Base-by-base conservation (phyloP, 2,797 vertebrate genomes). In the Acanthis flammea region DNA sequence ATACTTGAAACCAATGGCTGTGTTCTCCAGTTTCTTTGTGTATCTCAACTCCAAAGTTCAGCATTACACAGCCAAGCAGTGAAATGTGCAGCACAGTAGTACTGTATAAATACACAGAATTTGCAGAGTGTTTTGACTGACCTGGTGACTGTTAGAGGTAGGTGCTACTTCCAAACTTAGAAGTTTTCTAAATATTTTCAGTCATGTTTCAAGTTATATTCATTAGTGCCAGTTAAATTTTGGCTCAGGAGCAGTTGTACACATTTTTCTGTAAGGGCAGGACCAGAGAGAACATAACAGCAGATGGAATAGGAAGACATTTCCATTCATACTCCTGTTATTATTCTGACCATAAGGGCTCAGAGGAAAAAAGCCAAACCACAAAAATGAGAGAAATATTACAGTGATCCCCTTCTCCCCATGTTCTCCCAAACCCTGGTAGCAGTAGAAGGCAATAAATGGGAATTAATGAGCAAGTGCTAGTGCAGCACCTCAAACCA, bases 181-280 rank as follows among this genome's bases (percentile, higher is more conserved):
- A 90, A 75, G 80, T 86, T 86, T n/a, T 45, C 93, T 85, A 71
- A 78, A 80, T 88, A 92, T 82, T 88, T 92, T 85, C 81, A 39
- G 4, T 89, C 66, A 33, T 54, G 45, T 33, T 82, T 21, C 24
- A 90, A 92, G 74, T 85, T 91, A 31, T 15, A n/a, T 10, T 75
- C 65, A 68, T 82, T 47, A 91, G 23, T 68, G 57, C 67, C 90
- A 82, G 60, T 67, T 82, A 47, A 45, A 75, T 86, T 91, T 21
- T 92, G 89, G 84, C 92, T 95, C 30, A 24, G 66, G 31, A 74
- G 67, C 78, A 83, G 35, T 4, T 61, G 68, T 19, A 68, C 54
- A 12, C 21, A 9, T 80, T 81, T 62, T 39, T 71, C 63, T 67
- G 16, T 4, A 58, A 68, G 55, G 63, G 74, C 63, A 88, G 48